phyloP scores from a whole-genome alignment of 2,888 invertebrate genomes.

The Carterocephalus palaemon region DNA sequence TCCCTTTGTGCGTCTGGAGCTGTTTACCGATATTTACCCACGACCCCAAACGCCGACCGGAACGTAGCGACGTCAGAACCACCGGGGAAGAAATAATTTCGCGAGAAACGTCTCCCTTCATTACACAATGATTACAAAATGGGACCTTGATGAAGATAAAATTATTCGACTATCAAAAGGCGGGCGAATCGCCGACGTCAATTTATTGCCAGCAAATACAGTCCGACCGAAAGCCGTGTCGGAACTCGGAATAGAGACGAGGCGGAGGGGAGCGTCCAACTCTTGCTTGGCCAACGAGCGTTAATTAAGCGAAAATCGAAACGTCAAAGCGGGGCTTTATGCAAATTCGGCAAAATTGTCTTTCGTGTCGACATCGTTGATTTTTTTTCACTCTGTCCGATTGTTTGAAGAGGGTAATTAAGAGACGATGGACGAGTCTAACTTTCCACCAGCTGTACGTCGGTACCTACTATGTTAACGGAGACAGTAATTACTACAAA shows the following conservation, averaged over 20 bases:
- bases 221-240: slow-evolving; percentile 55
- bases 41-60: slow-evolving; percentile 10
- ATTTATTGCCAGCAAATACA: slow-evolving; percentile 63
- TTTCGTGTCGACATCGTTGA: slow-evolving; percentile 62
- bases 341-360: slow-evolving; percentile 72
- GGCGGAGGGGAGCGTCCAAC: slow-evolving; percentile 54
- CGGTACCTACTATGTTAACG: slow-evolving; percentile 13
- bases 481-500: slow-evolving; percentile 24
- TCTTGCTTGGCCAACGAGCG: slow-evolving; percentile 63
- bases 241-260: slow-evolving; percentile 53
- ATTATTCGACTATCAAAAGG: slow-evolving; percentile 69
- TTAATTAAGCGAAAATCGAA: slow-evolving; percentile 78
- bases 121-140: slow-evolving; percentile 52
- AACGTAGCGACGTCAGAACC: slow-evolving; percentile 13
- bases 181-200: slow-evolving; percentile 55
- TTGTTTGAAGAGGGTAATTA: slow-evolving; percentile 70
- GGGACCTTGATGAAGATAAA: slow-evolving; percentile 58
- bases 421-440: slow-evolving; percentile 42
- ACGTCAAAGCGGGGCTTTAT: slow-evolving; percentile 73
- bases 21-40: slow-evolving; percentile 20
- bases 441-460: slow-evolving; percentile 32
- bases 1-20: slow-evolving; percentile 20
- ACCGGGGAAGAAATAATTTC: slow-evolving; percentile 23
- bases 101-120: slow-evolving; percentile 51
- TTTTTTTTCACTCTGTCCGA: slow-evolving; percentile 56